Conservation (phyloP, 2,888 invertebrate species). For the Brenthis ino region DNA sequence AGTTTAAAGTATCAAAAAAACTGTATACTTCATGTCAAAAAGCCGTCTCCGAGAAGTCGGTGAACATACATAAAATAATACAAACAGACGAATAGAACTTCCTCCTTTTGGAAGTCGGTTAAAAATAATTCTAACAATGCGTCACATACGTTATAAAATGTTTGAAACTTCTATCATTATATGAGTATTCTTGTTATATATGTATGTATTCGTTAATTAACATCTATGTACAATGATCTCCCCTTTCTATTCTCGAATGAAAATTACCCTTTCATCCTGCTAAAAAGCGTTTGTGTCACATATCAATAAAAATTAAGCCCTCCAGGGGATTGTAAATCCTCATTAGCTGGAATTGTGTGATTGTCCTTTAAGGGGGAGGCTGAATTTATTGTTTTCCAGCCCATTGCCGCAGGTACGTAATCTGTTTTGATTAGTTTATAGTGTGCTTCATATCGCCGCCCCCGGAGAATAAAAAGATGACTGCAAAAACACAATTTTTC, state of each 20-base stretch:
- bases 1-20: no score
- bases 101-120: no score
- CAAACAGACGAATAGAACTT: no score
- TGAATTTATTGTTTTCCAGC: constrained; percentile 73
- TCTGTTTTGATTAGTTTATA: constrained; percentile 24
- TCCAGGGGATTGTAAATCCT: constrained; percentile 68
- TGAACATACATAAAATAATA: no score
- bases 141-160: neutral
- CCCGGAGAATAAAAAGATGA: no score
- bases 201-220: neutral
- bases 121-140: neutral
- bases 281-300: constrained; percentile 31
- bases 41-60: no score
- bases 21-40: no score
- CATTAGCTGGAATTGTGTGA: constrained; percentile 69
- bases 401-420: constrained; percentile 61
- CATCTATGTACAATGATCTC: neutral
- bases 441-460: neutral
- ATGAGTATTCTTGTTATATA: no score
- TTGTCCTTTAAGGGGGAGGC: constrained; percentile 70
- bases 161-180: neutral
- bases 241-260: neutral
- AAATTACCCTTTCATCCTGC: neutral
- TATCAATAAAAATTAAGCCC: constrained; percentile 65
- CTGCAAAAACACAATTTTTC: no score